Evolutionary conservation across 1,140 invertebrate species (phyloP).

Genomic region (Ips nitidus): DNA sequence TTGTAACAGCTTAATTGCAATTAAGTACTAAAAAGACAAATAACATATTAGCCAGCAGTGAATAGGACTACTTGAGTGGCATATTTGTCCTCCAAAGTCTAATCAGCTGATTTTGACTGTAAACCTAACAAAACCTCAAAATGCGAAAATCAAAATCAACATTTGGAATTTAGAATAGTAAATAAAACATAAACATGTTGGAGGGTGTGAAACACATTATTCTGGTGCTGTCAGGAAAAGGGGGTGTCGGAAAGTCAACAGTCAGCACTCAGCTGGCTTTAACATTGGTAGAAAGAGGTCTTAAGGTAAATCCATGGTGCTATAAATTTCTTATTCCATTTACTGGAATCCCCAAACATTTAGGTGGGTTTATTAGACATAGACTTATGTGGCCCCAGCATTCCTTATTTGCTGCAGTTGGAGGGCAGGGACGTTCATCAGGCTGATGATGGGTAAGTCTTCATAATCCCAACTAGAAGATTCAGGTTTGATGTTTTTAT

Average conservation of each 20-base stretch:
- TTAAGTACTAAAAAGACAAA: too few relatives aligned
- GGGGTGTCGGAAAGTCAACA: constrained; percentile 96
- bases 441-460: constrained; percentile 54
- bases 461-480: not conserved
- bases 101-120: too few relatives aligned
- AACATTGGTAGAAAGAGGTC: constrained; percentile 75
- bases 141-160: too few relatives aligned
- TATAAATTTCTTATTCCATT: not conserved
- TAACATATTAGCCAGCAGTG: too few relatives aligned
- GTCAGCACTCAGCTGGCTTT: constrained; percentile 87
- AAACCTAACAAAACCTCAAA: too few relatives aligned
- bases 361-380: constrained; percentile 87
- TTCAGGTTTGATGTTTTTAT: constrained; percentile 1
- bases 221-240: constrained; percentile 93
- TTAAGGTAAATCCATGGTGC: constrained; percentile 65
- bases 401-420: constrained; percentile 70
- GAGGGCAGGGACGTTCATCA: constrained; percentile 84
- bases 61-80: too few relatives aligned
- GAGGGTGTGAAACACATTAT: constrained; percentile 86
- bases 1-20: too few relatives aligned
- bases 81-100: too few relatives aligned
- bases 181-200: constrained; percentile 52
- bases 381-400: constrained; percentile 90
- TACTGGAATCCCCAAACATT: not conserved
- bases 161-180: not conserved